These are phyloP conservation scores for Nyctibius grandis DNA, from an alignment of 2,797 vertebrate species.

Conservation along the genomic window DNA sequence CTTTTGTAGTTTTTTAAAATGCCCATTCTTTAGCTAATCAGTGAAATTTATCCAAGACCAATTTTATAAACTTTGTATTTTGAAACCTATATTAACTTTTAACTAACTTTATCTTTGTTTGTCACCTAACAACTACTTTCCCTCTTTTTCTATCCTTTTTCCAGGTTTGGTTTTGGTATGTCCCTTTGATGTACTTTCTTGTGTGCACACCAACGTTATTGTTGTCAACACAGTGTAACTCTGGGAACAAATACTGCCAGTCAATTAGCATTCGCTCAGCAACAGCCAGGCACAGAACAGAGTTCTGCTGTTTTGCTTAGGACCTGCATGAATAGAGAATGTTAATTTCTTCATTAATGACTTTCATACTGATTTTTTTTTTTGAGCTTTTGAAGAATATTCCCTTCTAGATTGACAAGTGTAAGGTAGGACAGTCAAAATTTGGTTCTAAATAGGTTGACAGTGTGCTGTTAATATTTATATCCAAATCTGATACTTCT, in stretches of 20 bases:
- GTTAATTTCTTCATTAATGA: conserved; percentile 26
- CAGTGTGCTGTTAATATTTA: conserved; percentile 57
- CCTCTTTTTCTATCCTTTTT: not conserved
- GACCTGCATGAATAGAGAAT: not conserved
- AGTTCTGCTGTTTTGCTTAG: not conserved
- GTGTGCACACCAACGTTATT: not conserved
- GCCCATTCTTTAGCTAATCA: not conserved
- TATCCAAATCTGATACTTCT: conserved; percentile 54
- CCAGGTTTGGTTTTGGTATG: not conserved
- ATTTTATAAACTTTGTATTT: not conserved
- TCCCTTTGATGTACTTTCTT: not conserved
- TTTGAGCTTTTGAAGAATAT: not conserved
- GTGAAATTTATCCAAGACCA: not conserved
- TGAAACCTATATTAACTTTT: not conserved
- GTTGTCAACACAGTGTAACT: not conserved
- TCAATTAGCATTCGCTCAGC: not conserved
- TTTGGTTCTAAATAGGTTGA: conserved; percentile 21
- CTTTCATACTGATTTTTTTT: not conserved
- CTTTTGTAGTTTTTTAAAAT: not conserved
- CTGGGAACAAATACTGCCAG: not conserved
- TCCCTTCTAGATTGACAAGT: conserved; percentile 8
- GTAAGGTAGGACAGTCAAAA: conserved; percentile 19
- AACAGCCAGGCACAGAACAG: not conserved
- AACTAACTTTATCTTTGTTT: not conserved
- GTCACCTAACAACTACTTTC: not conserved